Conservation (phyloP, 2,888 invertebrate genomes). For the Ptychoptera albimana region DNA sequence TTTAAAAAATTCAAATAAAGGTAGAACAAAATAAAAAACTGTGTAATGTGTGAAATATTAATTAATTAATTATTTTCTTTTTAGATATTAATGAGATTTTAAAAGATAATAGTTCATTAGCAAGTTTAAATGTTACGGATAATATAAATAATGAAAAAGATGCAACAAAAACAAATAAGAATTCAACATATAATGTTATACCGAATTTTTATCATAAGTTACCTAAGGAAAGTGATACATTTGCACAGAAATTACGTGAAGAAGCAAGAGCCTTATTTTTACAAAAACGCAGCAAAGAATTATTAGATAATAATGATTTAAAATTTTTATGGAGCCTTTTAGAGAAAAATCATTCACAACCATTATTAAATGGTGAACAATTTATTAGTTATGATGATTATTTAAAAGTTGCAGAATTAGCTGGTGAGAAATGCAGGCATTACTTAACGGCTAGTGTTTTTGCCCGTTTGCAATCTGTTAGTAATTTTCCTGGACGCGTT, state of each 20-base stretch:
- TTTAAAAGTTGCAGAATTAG: slow-evolving; percentile 56
- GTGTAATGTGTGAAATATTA: too few species aligned
- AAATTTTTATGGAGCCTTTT: slow-evolving; percentile 70
- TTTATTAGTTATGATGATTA: slow-evolving; percentile 76
- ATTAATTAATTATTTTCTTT: too few species aligned
- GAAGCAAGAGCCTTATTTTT: slow-evolving; percentile 78
- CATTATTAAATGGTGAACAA: slow-evolving; percentile 53
- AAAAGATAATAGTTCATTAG: too few species aligned
- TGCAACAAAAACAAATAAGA: background rate
- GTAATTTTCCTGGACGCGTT: slow-evolving; percentile 65
- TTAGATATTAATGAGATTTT: too few species aligned
- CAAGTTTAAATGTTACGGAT: too few species aligned
- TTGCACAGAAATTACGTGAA: slow-evolving; percentile 69
- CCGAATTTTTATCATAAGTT: slow-evolving; percentile 63
- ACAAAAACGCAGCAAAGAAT: slow-evolving; percentile 66
- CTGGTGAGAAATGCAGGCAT: slow-evolving; percentile 54
- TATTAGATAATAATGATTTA: slow-evolving; percentile 76
- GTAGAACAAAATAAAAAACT: too few species aligned
- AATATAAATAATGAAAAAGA: background rate
- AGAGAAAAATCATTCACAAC: slow-evolving; percentile 65
- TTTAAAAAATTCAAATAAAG: too few species aligned
- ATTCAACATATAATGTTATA: slow-evolving; percentile 37
- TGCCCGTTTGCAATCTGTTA: slow-evolving; percentile 71
- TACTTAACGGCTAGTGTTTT: slow-evolving; percentile 80
- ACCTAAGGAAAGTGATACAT: slow-evolving; percentile 57